These are phyloP conservation scores for Melitaea cinxia DNA, from an alignment of 1,140 invertebrate genomes.

Conservation along the genomic window DNA sequence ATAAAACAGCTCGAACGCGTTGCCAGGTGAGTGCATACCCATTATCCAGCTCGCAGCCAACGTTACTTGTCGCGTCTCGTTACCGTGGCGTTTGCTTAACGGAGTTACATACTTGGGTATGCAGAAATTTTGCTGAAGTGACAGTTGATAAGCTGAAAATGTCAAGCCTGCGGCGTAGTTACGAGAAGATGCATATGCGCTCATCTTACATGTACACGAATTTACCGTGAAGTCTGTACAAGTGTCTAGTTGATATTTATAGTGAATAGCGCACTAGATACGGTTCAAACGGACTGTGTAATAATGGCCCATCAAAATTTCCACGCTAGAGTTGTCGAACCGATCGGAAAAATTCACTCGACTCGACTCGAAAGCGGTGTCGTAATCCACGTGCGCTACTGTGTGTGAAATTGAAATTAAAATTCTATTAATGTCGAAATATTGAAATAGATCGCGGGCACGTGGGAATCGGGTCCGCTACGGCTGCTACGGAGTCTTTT, in stretches of 20 bases:
- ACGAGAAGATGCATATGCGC: slow-evolving; percentile 39
- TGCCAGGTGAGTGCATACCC: slow-evolving; percentile 59
- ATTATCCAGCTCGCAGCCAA: slow-evolving; percentile 57
- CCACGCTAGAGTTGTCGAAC: slow-evolving; percentile 62
- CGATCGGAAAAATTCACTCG: slow-evolving; percentile 69
- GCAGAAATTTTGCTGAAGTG: slow-evolving; percentile 52
- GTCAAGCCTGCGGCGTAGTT: slow-evolving; percentile 38
- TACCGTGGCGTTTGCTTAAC: slow-evolving; percentile 49
- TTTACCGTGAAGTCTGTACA: slow-evolving; percentile 5
- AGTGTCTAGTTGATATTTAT: slow-evolving; percentile 28
- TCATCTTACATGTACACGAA: background rate
- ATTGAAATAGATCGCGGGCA: slow-evolving; percentile 51
- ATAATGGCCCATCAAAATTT: slow-evolving; percentile 74
- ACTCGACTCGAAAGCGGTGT: slow-evolving; percentile 50
- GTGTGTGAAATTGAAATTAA: slow-evolving; percentile 76
- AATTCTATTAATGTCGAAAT: slow-evolving; percentile 69
- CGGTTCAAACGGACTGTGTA: slow-evolving; percentile 73
- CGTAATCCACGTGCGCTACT: slow-evolving; percentile 63
- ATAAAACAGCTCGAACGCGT: slow-evolving; percentile 63
- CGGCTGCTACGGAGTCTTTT: slow-evolving; percentile 33
- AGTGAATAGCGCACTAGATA: slow-evolving; percentile 57
- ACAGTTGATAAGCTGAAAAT: slow-evolving; percentile 58
- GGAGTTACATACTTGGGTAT: slow-evolving; percentile 41
- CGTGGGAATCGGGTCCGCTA: slow-evolving; percentile 34
- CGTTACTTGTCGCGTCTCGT: slow-evolving; percentile 59